Evolutionary conservation across 2,797 vertebrate genomes (phyloP), one percentile per base, ranked within the genome.

Genomic region (Florisuga fusca): DNA sequence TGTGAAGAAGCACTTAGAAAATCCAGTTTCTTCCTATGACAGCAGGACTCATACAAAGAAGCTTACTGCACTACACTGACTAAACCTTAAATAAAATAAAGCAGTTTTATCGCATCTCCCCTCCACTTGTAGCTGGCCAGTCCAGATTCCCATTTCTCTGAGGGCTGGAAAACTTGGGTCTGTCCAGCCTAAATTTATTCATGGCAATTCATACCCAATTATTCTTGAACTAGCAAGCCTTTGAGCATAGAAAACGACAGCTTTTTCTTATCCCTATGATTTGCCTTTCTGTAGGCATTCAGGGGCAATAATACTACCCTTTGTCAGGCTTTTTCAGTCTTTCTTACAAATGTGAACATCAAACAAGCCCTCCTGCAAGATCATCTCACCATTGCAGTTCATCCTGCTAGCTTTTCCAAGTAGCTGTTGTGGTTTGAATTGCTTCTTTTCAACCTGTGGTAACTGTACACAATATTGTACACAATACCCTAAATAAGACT

Each of bases 1-100:
- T 86, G 63, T 15, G 83, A 94, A 93, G 58, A 11, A 94, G 76
- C 62, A 84, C 48, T 91, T 61, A 72, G 29, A 95, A 94, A 94
- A 89, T 68, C 43, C 69, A 68, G 58, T 55, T 81, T 90, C 69
- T 26, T 81, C 50, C 55, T 81, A 53, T 88, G 80, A 93, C 66
- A 90, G 46, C 34, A 58, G 82, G 46, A 78, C 20, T 79, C 77
- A 74, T 58, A 87, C 59, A 73, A 78, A 81, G 27, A 31, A 69
- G 63, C 29, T 73, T 75, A 79, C 19, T 86, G 69, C 93, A 88
- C 63, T 59, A 86, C 10, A 57, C 17, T 0, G 0, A 73, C 69
- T 57, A 66, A 95, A 91, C 33, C 74, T 67, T 79, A 93, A 93
- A 95, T 79, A 93, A 93, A 95, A 92, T 67, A 89, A 68, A 73